These are phyloP conservation scores for Aulostomus chinensis DNA, from an alignment of 2,797 vertebrate genomes.

Conservation along the genomic window DNA sequence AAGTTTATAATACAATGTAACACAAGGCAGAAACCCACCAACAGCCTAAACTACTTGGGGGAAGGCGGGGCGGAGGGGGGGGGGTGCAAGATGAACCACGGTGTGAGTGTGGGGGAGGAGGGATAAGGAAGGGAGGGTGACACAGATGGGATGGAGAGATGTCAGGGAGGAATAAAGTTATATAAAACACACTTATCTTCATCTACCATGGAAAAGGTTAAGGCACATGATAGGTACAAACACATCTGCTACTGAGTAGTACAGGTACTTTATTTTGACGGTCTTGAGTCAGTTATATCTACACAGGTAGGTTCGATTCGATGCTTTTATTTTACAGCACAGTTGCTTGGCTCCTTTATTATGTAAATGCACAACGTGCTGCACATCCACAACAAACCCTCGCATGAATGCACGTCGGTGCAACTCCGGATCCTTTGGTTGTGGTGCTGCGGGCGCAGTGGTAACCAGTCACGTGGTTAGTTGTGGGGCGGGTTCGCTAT, in stretches of 20 bases:
- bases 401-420: constrained; percentile 39
- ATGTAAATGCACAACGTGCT: constrained; percentile 60
- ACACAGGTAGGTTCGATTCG: constrained; percentile 78
- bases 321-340: constrained; percentile 49
- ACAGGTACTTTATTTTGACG: constrained; percentile 82
- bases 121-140: constrained; percentile 22
- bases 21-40: constrained; percentile 89
- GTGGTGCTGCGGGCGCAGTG: constrained; percentile 71
- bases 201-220: constrained; percentile 97
- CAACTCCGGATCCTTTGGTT: constrained; percentile 78
- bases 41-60: constrained; percentile 86
- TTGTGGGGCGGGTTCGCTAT: constrained; percentile 43
- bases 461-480: constrained; percentile 60
- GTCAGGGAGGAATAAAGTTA: constrained; percentile 68
- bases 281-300: constrained; percentile 79
- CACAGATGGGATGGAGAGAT: constrained; percentile 38
- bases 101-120: constrained; percentile 41
- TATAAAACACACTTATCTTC: constrained; percentile 88
- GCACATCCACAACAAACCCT: constrained; percentile 46
- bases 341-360: constrained; percentile 48
- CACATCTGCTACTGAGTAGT: constrained; percentile 91
- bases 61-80: constrained; percentile 36
- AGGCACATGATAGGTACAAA: constrained; percentile 98
- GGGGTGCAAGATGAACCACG: constrained; percentile 47
- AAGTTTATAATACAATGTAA: constrained; percentile 92